Base-by-base conservation (phyloP, 2,113 vertebrate species). In the Hydrolagus affinis region DNA sequence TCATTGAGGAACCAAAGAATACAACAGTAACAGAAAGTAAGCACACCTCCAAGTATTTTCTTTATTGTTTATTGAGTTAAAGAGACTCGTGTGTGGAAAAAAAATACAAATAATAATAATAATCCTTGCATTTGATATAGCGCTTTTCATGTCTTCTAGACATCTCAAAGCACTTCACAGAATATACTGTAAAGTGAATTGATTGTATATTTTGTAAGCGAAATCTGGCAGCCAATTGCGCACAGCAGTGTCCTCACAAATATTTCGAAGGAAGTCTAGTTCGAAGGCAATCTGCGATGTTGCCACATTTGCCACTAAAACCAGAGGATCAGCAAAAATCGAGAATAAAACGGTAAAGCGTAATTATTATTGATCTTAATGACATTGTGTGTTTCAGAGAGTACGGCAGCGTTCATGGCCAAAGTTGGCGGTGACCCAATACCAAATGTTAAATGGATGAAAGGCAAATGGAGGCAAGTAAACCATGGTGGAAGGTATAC, bases 341-440 rank as follows among this genome's bases (percentile, higher is more conserved):
- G 32, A 9, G 32, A 56, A 21, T 21, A 75, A 19, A 75, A 75
- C 2, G 32, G 32, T 32, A 21, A 21, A 75, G 56, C 44, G 17
- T 21, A 17, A 9, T n/a, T 57, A 11, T 56, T 44, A 75, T 21
- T 57, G 32, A 30, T 85, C 23, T 85, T 30, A 7, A 68, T 68
- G 11, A 66, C 23, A 32, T 85, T 85, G 88, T 87, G 64, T 71
- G 88, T 86, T 86, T 62, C 93, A 99, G 98, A 98, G 92, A 93
- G 94, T 11, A 93, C 93, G 0, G 98, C 97, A 87, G 98, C 91
- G n/a, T 99, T 99, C 90, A 95, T 95, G 85, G 96, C 97, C 85
- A 99, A 98, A 91, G 97, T 99, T 87, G 98, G 97, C 15, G 98
- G 98, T 6, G 97, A 99, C 87, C 97, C 98, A 4, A 96, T 99